Percentiles rank a stretch among this genome's conserved stretches.
These are phyloP conservation scores for Stenurella melanura DNA, from an alignment of 2,888 invertebrate species.

Conservation along the genomic window DNA sequence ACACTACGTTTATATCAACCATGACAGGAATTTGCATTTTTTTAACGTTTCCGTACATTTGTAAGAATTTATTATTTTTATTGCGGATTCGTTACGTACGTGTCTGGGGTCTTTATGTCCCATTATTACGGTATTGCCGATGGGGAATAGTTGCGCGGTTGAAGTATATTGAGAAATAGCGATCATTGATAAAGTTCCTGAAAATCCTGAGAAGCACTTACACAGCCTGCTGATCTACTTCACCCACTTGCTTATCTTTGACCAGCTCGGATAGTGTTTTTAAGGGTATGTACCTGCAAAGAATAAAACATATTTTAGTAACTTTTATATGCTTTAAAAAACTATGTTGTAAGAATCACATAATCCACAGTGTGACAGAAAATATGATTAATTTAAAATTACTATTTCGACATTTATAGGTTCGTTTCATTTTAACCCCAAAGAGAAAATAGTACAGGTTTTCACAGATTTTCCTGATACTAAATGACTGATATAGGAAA, in stretches of 20 bases:
- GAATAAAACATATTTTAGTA: background rate
- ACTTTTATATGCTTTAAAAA: background rate
- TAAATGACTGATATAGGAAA: too few species aligned
- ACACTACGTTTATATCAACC: slow-evolving; percentile 14
- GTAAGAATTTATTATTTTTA: slow-evolving; percentile 49
- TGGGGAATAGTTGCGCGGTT: slow-evolving; percentile 48
- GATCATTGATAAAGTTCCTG: slow-evolving; percentile 49
- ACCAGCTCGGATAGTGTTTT: background rate
- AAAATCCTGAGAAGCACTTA: slow-evolving; percentile 39
- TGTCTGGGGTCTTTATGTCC: slow-evolving; percentile 48
- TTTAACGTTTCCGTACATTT: slow-evolving; percentile 9
- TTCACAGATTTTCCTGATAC: too few species aligned
- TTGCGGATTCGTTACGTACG: slow-evolving; percentile 42
- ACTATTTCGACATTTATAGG: too few species aligned
- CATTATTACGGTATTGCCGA: slow-evolving; percentile 47
- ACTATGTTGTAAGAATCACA: background rate
- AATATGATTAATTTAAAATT: too few species aligned
- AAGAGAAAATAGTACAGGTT: too few species aligned
- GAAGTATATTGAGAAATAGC: slow-evolving; percentile 52
- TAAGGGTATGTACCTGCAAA: slow-evolving; percentile 26
- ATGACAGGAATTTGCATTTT: slow-evolving; percentile 8
- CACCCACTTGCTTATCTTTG: background rate
- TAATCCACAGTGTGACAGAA: background rate
- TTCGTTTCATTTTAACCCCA: too few species aligned
- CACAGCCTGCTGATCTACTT: slow-evolving; percentile 10